Percentiles rank a stretch among this genome's conserved stretches.
phyloP scores from a whole-genome alignment of 2,888 invertebrate species.

The Yponomeuta evonymella region DNA sequence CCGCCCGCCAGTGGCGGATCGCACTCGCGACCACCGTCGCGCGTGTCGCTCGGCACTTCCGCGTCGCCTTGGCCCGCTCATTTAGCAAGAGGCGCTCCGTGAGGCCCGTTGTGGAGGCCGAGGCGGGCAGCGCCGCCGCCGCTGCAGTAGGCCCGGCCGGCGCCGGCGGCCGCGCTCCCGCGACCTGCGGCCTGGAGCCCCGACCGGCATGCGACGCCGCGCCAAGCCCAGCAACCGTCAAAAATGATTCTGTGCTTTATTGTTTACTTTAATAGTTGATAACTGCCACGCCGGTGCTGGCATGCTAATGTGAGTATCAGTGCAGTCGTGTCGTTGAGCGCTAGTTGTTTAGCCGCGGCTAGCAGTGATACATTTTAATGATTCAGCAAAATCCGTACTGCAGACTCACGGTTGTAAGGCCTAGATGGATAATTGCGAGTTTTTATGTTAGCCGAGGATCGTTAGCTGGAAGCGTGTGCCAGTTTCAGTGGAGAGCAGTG shows the following conservation, averaged over 20 bases:
- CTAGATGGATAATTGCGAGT: background rate
- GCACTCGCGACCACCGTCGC: conserved; percentile 67
- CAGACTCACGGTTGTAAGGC: conserved; percentile 2
- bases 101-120: conserved; percentile 56
- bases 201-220: conserved; percentile 43
- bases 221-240: conserved; percentile 35
- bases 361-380: conserved; percentile 3
- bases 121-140: conserved; percentile 47
- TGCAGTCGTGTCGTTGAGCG: background rate
- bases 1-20: conserved; percentile 72
- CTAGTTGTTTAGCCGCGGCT: background rate
- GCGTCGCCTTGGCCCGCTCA: conserved; percentile 67
- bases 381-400: background rate
- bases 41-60: conserved; percentile 73
- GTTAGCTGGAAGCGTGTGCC: background rate
- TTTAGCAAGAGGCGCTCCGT: conserved; percentile 61
- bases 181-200: conserved; percentile 35
- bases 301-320: conserved; percentile 72
- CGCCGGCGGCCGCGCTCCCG: conserved; percentile 40
- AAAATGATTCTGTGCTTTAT: conserved; percentile 63
- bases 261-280: conserved; percentile 73
- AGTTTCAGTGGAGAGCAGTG: conserved; percentile 5
- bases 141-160: conserved; percentile 54
- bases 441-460: background rate
- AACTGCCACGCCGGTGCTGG: conserved; percentile 67